Base-by-base conservation (phyloP, 2,113 vertebrate species). In the Macquaria australasica region DNA sequence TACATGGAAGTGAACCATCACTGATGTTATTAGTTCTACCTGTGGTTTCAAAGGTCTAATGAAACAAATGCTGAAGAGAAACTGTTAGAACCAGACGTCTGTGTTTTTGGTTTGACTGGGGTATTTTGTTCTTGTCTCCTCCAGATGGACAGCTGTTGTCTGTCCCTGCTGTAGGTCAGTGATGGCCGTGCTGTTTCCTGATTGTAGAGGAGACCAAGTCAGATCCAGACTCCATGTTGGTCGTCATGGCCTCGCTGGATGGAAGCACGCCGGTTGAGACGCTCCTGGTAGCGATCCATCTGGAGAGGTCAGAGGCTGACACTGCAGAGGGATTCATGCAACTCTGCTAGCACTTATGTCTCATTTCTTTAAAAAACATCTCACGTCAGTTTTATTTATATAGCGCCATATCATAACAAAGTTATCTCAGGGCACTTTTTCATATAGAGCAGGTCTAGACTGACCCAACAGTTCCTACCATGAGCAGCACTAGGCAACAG, bases 221-320 rank as follows among this genome's bases (percentile, higher is more conserved):
- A n/a, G 48, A 73, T 28, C 83, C 43, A 34, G 88, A 85, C 85
- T 89, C 84, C 78, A 90, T 89, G 86, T 83, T 88, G 89, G 83
- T 95, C 82, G 62, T 85, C 86, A 96, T 97, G 96, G 95, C 95
- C 58, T 87, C 91, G 34, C 83, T 95, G 88, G 92, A 95, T 87
- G 95, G 94, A 89, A 93, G 94, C 90, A 94, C 96, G 0, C 85
- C 98, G 80, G 97, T 98, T 68, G 94, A 96, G 88, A 96, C 96
- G 76, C 96, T 98, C 94, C 94, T 99, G 85, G 87, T 95, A 69
- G 94, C 89, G 55, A 97, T 99, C 87, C 98, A 98, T 83, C 89
- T 99, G 91, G 97, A 98, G 91, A 93, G 87, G 92, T 94, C 50
- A 83, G 75, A 68, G 62, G 31, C 8, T 5, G 8, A 10, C 20